These are phyloP conservation scores for Colostygia pectinataria DNA, from an alignment of 2,888 invertebrate genomes.

Conservation along the genomic window DNA sequence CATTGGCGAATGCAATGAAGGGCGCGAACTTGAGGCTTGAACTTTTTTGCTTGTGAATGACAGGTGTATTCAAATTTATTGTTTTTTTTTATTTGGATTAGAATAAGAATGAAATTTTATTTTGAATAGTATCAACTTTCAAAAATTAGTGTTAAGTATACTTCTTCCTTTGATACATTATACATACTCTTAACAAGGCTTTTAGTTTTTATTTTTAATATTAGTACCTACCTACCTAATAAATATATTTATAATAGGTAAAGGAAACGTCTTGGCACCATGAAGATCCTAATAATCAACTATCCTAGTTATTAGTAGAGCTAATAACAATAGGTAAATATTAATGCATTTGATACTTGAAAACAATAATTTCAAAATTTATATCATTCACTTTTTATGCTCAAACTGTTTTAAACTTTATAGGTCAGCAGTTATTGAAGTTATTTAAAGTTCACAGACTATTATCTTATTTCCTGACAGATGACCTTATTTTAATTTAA, in stretches of 20 bases:
- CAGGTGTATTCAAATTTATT: conserved; percentile 1
- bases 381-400: too few relatives aligned
- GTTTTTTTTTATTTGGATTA: background rate
- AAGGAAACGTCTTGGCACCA: too few relatives aligned
- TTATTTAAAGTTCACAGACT: conserved; percentile 23
- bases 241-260: too few relatives aligned
- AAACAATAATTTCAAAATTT: background rate
- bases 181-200: too few relatives aligned
- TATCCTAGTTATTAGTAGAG: too few relatives aligned
- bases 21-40: conserved; percentile 57
- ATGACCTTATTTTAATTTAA: conserved; percentile 45
- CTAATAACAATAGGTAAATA: too few relatives aligned
- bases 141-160: too few relatives aligned
- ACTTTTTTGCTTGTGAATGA: conserved; percentile 13
- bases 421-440: conserved; percentile 18
- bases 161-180: too few relatives aligned
- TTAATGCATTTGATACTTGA: too few relatives aligned
- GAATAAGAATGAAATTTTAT: background rate
- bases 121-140: background rate
- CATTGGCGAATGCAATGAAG: conserved; percentile 46
- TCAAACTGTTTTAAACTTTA: conserved; percentile 9
- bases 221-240: too few relatives aligned
- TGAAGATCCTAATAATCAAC: too few relatives aligned
- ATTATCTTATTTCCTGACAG: conserved; percentile 52
- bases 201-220: too few relatives aligned